These are phyloP conservation scores for Sinella curviseta DNA, from an alignment of 1,140 invertebrate species.

Conservation along the genomic window DNA sequence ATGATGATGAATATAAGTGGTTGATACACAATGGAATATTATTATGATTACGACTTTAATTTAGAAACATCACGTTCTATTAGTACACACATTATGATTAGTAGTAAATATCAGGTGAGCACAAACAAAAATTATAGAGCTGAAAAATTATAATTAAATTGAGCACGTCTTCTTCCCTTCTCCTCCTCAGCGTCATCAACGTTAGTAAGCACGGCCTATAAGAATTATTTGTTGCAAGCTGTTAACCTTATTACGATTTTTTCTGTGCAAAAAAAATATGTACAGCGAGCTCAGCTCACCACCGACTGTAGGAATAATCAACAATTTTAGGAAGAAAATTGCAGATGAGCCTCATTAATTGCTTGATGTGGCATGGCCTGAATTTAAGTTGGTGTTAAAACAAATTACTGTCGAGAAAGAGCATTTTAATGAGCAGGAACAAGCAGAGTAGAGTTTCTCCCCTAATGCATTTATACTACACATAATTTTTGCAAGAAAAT, in stretches of 20 bases:
- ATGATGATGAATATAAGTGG: not conserved
- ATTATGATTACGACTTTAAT: not conserved
- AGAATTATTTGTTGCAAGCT: not conserved
- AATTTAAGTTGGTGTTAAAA: slow-evolving; percentile 19
- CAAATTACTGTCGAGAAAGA: not conserved
- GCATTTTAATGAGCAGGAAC: not conserved
- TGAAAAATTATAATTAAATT: not conserved
- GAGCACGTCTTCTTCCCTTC: not conserved
- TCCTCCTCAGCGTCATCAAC: not conserved
- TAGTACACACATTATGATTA: not conserved
- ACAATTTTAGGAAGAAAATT: not conserved
- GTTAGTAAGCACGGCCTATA: not conserved
- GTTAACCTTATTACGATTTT: not conserved
- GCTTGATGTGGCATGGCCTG: slow-evolving; percentile 14
- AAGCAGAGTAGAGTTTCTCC: not conserved
- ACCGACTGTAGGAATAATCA: not conserved
- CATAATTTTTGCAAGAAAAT: not conserved
- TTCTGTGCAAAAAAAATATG: not conserved
- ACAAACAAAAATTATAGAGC: not conserved
- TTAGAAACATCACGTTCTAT: not conserved
- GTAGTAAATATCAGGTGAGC: not conserved
- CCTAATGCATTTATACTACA: not conserved
- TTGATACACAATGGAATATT: not conserved
- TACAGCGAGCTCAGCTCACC: not conserved
- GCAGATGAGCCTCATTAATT: slow-evolving; percentile 14